phyloP scores from a whole-genome alignment of 1,140 invertebrate species.

The Bombus terrestris region DNA sequence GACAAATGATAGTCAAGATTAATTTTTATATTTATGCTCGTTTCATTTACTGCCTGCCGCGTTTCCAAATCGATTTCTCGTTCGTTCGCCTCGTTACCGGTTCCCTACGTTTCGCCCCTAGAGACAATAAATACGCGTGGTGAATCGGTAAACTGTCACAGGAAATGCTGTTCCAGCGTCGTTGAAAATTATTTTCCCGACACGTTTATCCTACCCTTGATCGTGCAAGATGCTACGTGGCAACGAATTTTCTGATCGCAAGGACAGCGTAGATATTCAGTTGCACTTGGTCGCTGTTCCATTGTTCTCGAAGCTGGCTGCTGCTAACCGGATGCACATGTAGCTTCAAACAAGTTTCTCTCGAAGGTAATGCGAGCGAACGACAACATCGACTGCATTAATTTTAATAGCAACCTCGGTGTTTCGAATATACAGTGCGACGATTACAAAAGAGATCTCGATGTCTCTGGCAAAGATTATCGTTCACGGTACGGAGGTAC shows the following conservation, averaged over 20 bases:
- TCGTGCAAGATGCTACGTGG: no score
- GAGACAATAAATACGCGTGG: background rate
- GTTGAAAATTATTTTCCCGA: background rate
- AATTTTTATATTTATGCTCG: conserved; percentile 16
- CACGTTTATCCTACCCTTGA: background rate
- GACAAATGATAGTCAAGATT: conserved; percentile 29
- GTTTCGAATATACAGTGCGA: background rate
- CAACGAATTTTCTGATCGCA: background rate
- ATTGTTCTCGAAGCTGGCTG: background rate
- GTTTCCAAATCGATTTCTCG: conserved; percentile 3
- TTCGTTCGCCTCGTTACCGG: background rate
- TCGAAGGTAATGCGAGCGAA: background rate
- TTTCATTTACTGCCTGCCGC: conserved; percentile 14
- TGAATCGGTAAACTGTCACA: conserved; percentile 16
- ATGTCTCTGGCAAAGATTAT: background rate
- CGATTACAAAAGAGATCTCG: background rate
- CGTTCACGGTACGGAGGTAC: background rate
- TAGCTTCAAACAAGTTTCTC: background rate
- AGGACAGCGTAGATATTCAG: no score
- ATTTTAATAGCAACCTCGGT: background rate
- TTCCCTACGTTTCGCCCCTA: background rate
- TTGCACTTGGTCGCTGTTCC: background rate
- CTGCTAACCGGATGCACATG: background rate
- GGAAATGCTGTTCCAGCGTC: background rate
- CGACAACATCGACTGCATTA: background rate